Percentiles rank a stretch among this genome's conserved stretches.
phyloP scores from a whole-genome alignment of 2,797 vertebrate species.

The Arnoldichthys spilopterus region DNA sequence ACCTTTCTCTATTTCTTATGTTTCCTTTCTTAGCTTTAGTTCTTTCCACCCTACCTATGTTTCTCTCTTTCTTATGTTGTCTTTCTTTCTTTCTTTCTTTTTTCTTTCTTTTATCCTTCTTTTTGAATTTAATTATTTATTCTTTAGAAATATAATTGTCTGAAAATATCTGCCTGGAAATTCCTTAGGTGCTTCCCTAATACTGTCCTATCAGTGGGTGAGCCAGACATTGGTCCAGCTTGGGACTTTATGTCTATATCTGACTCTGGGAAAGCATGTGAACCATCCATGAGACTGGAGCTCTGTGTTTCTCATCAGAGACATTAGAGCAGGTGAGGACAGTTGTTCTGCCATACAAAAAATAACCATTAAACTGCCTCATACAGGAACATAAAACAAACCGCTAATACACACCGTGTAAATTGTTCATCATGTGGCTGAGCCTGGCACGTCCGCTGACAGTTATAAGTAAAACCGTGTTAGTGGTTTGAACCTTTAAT shows the following conservation, averaged over 20 bases:
- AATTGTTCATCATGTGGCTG: conserved; percentile 9
- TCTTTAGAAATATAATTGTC: no score
- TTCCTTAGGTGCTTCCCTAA: neutral
- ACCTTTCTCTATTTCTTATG: no score
- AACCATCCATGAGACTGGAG: neutral
- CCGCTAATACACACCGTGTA: neutral
- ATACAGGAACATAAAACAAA: conserved; percentile 14
- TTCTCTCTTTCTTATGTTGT: no score
- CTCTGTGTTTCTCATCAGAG: conserved; percentile 49
- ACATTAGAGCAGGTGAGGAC: conserved; percentile 43
- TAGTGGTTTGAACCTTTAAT: conserved; percentile 45
- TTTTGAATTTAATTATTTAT: neutral
- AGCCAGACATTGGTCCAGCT: neutral
- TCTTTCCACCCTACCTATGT: no score
- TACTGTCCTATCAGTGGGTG: neutral
- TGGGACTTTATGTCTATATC: neutral
- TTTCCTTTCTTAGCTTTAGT: no score
- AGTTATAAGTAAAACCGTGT: conserved; percentile 40
- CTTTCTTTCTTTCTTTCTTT: no score
- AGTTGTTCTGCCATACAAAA: conserved; percentile 19
- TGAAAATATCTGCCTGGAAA: neutral
- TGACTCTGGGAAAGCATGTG: conserved; percentile 33
- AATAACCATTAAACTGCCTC: conserved; percentile 30
- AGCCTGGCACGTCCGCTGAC: conserved; percentile 24
- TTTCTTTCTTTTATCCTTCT: neutral